Evolutionary conservation across 2,888 invertebrate species (phyloP), one percentile per base, ranked within the genome.

Genomic region (Odontocolon sp.): DNA sequence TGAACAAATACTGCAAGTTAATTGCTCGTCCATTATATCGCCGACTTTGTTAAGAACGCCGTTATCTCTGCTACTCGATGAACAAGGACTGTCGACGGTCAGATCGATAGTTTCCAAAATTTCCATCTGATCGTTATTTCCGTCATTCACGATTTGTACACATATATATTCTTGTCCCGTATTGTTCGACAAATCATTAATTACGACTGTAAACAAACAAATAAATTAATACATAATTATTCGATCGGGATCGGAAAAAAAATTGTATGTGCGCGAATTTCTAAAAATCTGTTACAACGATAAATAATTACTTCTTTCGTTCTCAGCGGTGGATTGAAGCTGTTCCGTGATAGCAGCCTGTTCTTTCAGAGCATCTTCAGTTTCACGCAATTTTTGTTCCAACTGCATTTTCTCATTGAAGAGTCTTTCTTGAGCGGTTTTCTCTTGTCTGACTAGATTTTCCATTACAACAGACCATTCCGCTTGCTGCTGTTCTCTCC

Each of bases 1-100:
- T 18, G 94, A 93, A 85, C 96, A 96, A 66, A 96, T 94, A 78
- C 94, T 93, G 87, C 96, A 96, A 82, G 94, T 94, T 23, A 96
- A 90, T 85, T 96, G 95, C 81, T 92, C 92, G 83, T 95, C 94
- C 92, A 95, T 92, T 11, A 94, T 91, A 79, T 93, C 91, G 11
- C 92, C 91, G 3, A 93, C 91, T 83, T 92, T 91, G 31, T 87
- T 81, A 11, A 89, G 82, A 2, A 87, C 80, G 26, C 82, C 85
- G 42, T 74, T 69, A 28, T 73, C 68, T 11, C 57, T 59, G 11
- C 36, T 61, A 8, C 63, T 77, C 9, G 81, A 70, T 1, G 78
- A 61, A 3, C 67, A 26, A 47, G 76, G 71, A 89, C 87, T 8
- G 82, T 86, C 61, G 88, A 91, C 92, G 79, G 92, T 93, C 50